Base-by-base conservation (phyloP, 2,888 invertebrate species). In the Pachymerium ferrugineum region DNA sequence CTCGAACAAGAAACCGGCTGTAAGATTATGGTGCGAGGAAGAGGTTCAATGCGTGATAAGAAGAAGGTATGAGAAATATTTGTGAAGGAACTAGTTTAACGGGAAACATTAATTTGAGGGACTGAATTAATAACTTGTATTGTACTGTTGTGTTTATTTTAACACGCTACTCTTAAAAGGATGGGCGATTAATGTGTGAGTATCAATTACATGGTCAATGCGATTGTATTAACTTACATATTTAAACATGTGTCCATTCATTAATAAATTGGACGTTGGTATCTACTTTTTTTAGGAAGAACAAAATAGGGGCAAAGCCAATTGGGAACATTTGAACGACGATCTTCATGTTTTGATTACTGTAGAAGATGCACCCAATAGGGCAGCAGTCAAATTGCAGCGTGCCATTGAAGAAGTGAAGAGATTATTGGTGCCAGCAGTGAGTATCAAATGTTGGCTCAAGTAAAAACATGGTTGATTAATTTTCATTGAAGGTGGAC, bases 1-100 rank as follows among this genome's bases (percentile, higher is more conserved):
- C 86, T 99, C 84, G 99, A 99, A 86, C 96, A 97, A 86, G 98
- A 98, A 87, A 99, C 99, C 80, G 98, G 98, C 80, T 99, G 99
- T 87, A 99, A 99, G 89, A 98, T 99, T 82, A 99, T 99, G 99
- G 97, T 99, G 81, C 89, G 99, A 87, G 98, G 99, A 83, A 96
- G 96, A 86, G 98, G 98, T 77, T 97, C 97, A 76, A 98, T 98
- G 97, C 88, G 98, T 85, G 97, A 98, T 85, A 97, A 97, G 88
- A 95, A 96, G 87, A 98, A 98, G 94, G 98, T 97, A 87, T 86
- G 79, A 74, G n/a, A n/a, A n/a, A n/a, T n/a, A n/a, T 33, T 69
- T 72, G 33, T 29, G 2, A 31, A 14, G n/a, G n/a, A n/a, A n/a
- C n/a, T n/a, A n/a, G n/a, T n/a, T n/a, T n/a, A n/a, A n/a, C n/a